A percentile compares a stretch with the other conserved stretches of the same genome.
Evolutionary conservation across 92 coral and sea anemone genomes (phyloP).

Genomic region (Meandrina meandrites): DNA sequence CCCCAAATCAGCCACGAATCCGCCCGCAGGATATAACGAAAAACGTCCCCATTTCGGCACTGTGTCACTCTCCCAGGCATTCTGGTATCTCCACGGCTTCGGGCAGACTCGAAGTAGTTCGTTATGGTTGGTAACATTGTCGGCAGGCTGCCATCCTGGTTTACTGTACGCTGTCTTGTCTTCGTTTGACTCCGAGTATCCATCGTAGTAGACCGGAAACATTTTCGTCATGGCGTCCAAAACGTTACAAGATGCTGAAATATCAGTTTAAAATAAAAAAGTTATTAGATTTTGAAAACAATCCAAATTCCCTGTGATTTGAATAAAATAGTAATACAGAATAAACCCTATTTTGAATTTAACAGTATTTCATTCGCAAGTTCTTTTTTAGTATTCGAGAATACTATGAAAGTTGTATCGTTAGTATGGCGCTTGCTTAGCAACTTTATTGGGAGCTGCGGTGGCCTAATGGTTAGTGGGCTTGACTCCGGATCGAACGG

Average conservation of each 20-base stretch:
- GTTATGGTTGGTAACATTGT: conserved; percentile 16
- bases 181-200: conserved; percentile 57
- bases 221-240: conserved; percentile 22
- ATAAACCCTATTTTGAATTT: no score
- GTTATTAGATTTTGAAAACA: no score
- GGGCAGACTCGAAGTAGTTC: conserved; percentile 74
- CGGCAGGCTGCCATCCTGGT: conserved; percentile 66
- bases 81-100: conserved; percentile 79
- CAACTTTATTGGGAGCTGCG: no score
- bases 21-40: conserved; percentile 75
- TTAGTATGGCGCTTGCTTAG: no score
- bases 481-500: no score
- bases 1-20: conserved; percentile 81
- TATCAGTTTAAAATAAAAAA: no score
- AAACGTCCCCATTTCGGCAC: conserved; percentile 72
- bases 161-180: conserved; percentile 51
- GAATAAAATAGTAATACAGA: no score
- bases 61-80: conserved; percentile 46
- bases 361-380: no score
- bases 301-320: no score
- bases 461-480: no score
- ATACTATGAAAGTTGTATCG: no score
- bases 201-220: conserved; percentile 51
- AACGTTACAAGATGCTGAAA: conserved; percentile 65
- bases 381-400: no score